Conservation (phyloP, 92 coral and sea anemone species). For the Palythoa grandiflora region DNA sequence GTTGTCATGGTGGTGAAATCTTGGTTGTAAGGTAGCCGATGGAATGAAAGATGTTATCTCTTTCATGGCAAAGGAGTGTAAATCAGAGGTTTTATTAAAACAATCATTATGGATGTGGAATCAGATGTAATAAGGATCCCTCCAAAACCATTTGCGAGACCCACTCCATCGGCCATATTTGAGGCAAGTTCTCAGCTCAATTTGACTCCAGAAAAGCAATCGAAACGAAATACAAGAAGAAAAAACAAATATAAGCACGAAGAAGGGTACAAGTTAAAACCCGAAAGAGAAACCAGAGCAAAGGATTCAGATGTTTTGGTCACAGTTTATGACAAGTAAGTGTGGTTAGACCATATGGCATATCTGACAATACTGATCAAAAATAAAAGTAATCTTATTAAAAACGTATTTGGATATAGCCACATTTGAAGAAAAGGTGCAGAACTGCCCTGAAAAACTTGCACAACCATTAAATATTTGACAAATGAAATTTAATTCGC, state of each 20-base stretch:
- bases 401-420: too few relatives aligned
- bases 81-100: neutral
- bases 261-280: neutral
- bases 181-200: constrained; percentile 70
- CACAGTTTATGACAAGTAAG: constrained; percentile 28
- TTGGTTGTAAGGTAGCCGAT: neutral
- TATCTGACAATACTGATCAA: too few relatives aligned
- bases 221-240: constrained; percentile 37
- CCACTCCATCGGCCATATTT: constrained; percentile 55
- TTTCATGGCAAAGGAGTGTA: neutral
- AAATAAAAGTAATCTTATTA: too few relatives aligned
- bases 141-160: constrained; percentile 71
- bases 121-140: constrained; percentile 69
- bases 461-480: too few relatives aligned
- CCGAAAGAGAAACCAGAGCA: constrained; percentile 1
- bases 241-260: neutral
- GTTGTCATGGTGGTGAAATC: too few relatives aligned
- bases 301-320: neutral
- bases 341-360: neutral
- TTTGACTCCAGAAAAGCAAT: constrained; percentile 85
- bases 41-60: neutral
- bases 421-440: too few relatives aligned
- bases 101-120: constrained; percentile 46
- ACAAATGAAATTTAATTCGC: too few relatives aligned
- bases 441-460: too few relatives aligned